Percentiles rank a stretch among this genome's conserved stretches.
These are phyloP conservation scores for Hirudo medicinalis DNA, from an alignment of 1,140 invertebrate genomes.

Conservation along the genomic window DNA sequence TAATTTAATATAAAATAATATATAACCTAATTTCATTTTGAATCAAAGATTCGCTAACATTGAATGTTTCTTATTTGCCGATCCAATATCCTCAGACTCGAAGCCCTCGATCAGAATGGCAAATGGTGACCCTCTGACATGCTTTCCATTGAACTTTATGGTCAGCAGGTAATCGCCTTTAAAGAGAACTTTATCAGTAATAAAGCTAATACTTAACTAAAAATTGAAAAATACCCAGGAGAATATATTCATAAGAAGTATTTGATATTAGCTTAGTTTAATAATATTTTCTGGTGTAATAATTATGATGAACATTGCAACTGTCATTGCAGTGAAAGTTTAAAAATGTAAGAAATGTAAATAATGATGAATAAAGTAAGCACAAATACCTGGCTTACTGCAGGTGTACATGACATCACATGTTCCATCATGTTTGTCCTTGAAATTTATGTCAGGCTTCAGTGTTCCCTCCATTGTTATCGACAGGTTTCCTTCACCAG, in stretches of 20 bases:
- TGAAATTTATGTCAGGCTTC: constrained; percentile 82
- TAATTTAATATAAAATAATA: no score
- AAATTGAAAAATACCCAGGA: no score
- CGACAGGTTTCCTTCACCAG: constrained; percentile 76
- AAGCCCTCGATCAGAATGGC: constrained; percentile 75
- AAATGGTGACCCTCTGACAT: constrained; percentile 87
- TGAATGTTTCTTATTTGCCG: no score
- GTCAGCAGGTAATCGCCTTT: constrained; percentile 70
- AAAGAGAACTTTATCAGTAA: neutral
- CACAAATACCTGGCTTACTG: constrained; percentile 50
- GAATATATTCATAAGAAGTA: no score
- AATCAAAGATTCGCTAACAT: no score
- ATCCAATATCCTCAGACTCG: constrained; percentile 60
- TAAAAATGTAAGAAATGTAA: neutral
- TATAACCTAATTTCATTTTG: no score
- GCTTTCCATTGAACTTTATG: constrained; percentile 85
- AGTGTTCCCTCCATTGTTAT: constrained; percentile 83
- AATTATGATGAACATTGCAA: no score
- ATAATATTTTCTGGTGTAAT: no score
- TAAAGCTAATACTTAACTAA: neutral
- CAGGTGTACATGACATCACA: constrained; percentile 80
- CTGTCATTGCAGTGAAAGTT: neutral
- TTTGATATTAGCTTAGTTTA: no score
- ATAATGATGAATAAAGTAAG: neutral
- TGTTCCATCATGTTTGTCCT: constrained; percentile 63